phyloP scores from a whole-genome alignment of 2,888 invertebrate genomes.

The Clusia tigrina region DNA sequence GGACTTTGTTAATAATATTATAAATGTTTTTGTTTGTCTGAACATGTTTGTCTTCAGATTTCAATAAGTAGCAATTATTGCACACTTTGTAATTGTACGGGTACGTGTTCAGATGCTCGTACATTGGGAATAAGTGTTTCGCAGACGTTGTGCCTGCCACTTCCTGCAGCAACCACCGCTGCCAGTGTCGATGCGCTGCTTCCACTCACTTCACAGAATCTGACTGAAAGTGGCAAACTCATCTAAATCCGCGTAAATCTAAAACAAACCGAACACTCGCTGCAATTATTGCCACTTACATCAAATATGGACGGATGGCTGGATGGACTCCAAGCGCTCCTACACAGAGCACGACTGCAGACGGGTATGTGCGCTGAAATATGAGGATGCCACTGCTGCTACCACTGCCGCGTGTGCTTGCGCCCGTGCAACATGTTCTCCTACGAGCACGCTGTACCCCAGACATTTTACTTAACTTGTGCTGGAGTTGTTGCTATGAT shows the following conservation, averaged over 20 bases:
- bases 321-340: not conserved
- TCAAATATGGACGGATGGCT: not conserved
- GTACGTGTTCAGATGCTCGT: too few species aligned
- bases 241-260: slow-evolving; percentile 5
- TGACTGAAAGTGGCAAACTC: slow-evolving; percentile 22
- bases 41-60: too few species aligned
- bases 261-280: slow-evolving; percentile 20
- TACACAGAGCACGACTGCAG: too few species aligned
- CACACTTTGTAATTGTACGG: too few species aligned
- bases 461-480: slow-evolving; percentile 15
- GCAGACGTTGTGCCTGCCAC: too few species aligned
- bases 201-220: slow-evolving; percentile 26
- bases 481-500: slow-evolving; percentile 46
- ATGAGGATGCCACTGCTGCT: slow-evolving; percentile 11
- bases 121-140: too few species aligned
- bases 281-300: slow-evolving; percentile 13
- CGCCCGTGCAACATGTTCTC: not conserved
- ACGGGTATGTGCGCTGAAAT: slow-evolving; percentile 26
- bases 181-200: slow-evolving; percentile 7
- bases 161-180: slow-evolving; percentile 11
- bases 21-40: too few species aligned
- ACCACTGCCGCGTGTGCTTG: slow-evolving; percentile 2
- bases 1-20: too few species aligned
- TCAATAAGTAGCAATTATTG: too few species aligned
- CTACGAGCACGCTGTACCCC: not conserved